Percentiles rank a stretch among this genome's conserved stretches.
Conservation (phyloP, 2,888 invertebrate species). For the Camptogramma bilineatum region DNA sequence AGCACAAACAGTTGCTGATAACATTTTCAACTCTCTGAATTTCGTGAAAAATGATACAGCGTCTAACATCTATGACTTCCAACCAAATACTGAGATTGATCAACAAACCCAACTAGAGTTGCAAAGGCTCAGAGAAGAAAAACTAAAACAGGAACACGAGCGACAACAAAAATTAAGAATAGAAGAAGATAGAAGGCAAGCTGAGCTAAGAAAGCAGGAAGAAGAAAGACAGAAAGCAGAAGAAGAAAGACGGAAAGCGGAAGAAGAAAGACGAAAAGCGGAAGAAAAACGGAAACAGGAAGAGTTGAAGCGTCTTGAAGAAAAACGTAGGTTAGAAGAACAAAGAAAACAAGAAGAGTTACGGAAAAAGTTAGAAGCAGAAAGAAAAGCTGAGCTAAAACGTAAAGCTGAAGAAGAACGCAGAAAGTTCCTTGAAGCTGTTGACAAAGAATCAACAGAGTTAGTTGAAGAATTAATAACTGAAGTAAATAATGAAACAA, state of each 20-base stretch:
- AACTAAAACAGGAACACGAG: constrained; percentile 58
- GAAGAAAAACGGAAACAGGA: constrained; percentile 46
- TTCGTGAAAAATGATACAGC: constrained; percentile 46
- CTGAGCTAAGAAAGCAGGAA: constrained; percentile 49
- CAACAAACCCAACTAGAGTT: constrained; percentile 41
- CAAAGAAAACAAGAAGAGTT: constrained; percentile 53
- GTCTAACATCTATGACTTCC: constrained; percentile 63
- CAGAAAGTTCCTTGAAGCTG: constrained; percentile 63
- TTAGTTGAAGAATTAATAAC: constrained; percentile 64
- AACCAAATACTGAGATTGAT: constrained; percentile 54
- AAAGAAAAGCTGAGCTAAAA: constrained; percentile 65
- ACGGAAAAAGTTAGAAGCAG: constrained; percentile 62
- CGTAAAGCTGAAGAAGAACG: constrained; percentile 67
- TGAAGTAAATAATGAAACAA: constrained; percentile 64
- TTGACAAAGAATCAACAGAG: constrained; percentile 68
- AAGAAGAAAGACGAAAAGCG: constrained; percentile 49
- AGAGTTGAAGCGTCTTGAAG: constrained; percentile 47
- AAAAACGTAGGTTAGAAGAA: constrained; percentile 49
- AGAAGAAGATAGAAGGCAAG: constrained; percentile 48
- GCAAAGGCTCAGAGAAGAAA: constrained; percentile 52
- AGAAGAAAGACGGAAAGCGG: constrained; percentile 43
- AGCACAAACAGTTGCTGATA: constrained; percentile 66
- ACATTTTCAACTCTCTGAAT: constrained; percentile 66
- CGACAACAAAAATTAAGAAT: constrained; percentile 47
- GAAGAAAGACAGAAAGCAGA: constrained; percentile 50